phyloP scores from a whole-genome alignment of 30 jellyfish, hydroid and myxozoan species.

The Aurelia sp. region DNA sequence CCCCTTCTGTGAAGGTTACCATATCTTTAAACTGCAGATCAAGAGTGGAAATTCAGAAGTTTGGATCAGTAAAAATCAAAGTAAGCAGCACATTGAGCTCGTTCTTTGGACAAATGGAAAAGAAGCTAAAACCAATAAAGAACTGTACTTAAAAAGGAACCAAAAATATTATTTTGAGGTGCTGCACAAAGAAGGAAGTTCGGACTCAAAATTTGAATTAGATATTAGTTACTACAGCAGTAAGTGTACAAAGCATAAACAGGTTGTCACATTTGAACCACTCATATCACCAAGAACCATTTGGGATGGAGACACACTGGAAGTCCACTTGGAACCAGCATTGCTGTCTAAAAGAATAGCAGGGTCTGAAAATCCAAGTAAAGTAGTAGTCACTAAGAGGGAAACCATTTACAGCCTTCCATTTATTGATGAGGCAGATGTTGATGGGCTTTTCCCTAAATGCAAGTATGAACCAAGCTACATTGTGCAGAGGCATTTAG shows the following conservation, averaged over 20 bases:
- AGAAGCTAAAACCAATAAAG: not conserved
- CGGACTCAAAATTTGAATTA: slow-evolving; percentile 2
- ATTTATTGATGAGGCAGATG: slow-evolving; percentile 73
- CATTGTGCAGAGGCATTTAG: slow-evolving; percentile 32
- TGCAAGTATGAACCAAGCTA: slow-evolving; percentile 84
- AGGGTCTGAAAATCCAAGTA: slow-evolving; percentile 11
- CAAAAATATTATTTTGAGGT: slow-evolving; percentile 67
- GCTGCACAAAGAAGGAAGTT: slow-evolving; percentile 34
- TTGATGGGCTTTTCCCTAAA: slow-evolving; percentile 42
- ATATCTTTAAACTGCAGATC: slow-evolving; percentile 29
- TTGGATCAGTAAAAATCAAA: slow-evolving; percentile 54
- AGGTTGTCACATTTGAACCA: slow-evolving; percentile 30
- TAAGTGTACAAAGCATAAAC: not conserved
- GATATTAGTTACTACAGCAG: not conserved
- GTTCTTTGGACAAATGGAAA: slow-evolving; percentile 25
- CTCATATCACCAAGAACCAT: slow-evolving; percentile 8
- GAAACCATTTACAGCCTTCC: slow-evolving; percentile 66
- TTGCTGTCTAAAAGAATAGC: not conserved
- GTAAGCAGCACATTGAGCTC: slow-evolving; percentile 34
- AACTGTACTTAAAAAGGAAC: slow-evolving; percentile 7
- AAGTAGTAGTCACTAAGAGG: slow-evolving; percentile 8
- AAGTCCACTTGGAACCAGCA: slow-evolving; percentile 8
- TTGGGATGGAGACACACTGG: slow-evolving; percentile 27
- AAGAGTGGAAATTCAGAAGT: slow-evolving; percentile 64
- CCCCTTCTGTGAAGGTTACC: slow-evolving; percentile 42